These are phyloP conservation scores for Saccopteryx leptura DNA, from an alignment of 2,113 vertebrate species.

Conservation along the genomic window DNA sequence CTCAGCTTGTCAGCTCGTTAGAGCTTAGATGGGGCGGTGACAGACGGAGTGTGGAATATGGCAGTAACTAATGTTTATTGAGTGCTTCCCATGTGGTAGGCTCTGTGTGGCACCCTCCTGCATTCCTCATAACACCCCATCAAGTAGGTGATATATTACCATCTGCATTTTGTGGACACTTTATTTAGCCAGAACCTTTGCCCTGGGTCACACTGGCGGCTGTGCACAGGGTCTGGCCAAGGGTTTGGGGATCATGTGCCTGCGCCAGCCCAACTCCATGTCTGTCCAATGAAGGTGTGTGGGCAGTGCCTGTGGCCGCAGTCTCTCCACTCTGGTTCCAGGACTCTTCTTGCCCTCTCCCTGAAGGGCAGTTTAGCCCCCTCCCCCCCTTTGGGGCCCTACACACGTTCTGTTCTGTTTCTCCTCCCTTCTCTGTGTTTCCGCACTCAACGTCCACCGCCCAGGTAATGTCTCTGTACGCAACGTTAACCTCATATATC, in stretches of 20 bases:
- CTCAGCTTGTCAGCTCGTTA: not conserved
- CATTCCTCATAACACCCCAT: not conserved
- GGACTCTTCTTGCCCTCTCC: not conserved
- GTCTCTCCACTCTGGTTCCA: fast-evolving
- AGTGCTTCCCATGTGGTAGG: not conserved
- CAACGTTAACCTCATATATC: not conserved
- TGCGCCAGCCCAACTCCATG: too few relatives aligned
- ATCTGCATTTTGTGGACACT: not conserved
- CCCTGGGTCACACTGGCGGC: not conserved
- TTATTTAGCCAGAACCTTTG: not conserved
- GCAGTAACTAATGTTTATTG: not conserved
- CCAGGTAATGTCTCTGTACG: not conserved
- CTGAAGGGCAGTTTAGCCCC: not conserved
- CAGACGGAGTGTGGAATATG: not conserved
- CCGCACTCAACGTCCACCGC: not conserved
- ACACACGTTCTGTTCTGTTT: not conserved
- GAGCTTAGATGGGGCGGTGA: not conserved
- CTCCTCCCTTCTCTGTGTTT: not conserved
- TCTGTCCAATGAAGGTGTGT: fast-evolving
- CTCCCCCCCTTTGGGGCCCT: not conserved
- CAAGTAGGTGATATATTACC: not conserved
- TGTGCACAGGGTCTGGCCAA: not conserved
- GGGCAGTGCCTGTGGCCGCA: too few relatives aligned
- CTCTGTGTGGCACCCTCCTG: not conserved
- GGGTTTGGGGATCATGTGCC: too few relatives aligned